phyloP scores from a whole-genome alignment of 2,113 vertebrate genomes.

The Microtus pennsylvanicus region DNA sequence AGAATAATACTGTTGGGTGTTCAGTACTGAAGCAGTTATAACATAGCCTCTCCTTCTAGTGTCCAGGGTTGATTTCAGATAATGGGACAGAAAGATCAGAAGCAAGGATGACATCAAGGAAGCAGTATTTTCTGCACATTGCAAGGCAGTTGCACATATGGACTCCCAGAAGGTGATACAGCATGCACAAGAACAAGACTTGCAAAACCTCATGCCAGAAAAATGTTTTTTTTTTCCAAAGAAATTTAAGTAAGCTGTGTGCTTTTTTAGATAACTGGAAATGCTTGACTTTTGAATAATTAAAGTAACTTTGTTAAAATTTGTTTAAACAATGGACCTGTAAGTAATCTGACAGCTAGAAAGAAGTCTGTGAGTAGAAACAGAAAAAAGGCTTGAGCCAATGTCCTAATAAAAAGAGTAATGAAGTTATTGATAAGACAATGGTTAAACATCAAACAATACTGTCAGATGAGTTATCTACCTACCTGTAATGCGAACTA shows the following conservation, averaged over 20 bases:
- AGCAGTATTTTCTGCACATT: neutral
- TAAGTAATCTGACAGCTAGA: neutral
- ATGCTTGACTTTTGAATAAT: neutral
- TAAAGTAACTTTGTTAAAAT: neutral
- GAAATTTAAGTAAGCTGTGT: neutral
- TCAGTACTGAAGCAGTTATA: neutral
- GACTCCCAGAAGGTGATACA: neutral
- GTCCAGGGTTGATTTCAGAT: neutral
- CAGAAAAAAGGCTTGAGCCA: neutral
- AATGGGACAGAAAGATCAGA: neutral
- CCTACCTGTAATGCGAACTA: neutral
- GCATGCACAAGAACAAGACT: neutral
- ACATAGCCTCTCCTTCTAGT: neutral
- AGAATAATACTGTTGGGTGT: neutral
- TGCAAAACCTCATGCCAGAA: neutral
- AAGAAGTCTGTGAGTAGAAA: neutral
- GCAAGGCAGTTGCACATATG: neutral
- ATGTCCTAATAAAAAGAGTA: neutral
- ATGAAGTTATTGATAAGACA: neutral
- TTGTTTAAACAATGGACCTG: neutral
- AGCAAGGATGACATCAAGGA: neutral
- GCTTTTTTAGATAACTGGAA: neutral
- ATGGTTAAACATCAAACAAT: neutral
- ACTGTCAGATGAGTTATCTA: neutral
- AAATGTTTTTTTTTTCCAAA: neutral